These are phyloP conservation scores for pig (Sus scrofa) DNA, from an alignment of 2,113 vertebrate species.

Conservation along the genomic window T2T-Sscrofa CM000813.6:3925501-3926000, in stretches of 20 bases:
- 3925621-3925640: neutral
- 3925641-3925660: neutral
- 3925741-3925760: neutral
- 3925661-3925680: neutral
- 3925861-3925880: accelerated
- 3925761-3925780: neutral
- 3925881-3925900: accelerated
- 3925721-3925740: neutral
- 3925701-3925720: no score
- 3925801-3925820: neutral
- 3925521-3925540: neutral
- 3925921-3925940: neutral
- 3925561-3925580: accelerated
- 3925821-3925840: neutral
- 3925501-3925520: neutral
- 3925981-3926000: accelerated
- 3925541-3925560: neutral
- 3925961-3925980: accelerated
- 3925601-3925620: accelerated
- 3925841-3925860: neutral
- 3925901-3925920: neutral
- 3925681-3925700: neutral
- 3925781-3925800: neutral
- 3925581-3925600: neutral
- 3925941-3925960: accelerated